These are phyloP conservation scores for Cantharis rufa DNA, from an alignment of 2,888 invertebrate genomes.

Conservation along the genomic window DNA sequence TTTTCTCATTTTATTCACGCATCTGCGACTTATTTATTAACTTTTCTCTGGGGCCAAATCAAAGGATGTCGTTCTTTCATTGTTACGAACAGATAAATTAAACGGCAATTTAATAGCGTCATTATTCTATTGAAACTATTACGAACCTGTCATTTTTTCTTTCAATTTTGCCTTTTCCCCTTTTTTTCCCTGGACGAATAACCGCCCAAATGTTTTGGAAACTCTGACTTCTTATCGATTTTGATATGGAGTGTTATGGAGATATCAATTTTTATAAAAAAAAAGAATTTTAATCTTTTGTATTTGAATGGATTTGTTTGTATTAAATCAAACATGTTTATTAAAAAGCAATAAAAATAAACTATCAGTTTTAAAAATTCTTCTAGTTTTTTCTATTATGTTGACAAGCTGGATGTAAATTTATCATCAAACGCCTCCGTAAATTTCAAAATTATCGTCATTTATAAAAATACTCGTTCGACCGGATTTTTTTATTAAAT, in stretches of 20 bases:
- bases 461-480: background rate
- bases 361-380: background rate
- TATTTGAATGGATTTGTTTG: background rate
- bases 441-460: background rate
- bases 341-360: background rate
- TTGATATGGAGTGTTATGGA: too few species aligned
- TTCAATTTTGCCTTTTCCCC: background rate
- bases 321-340: background rate
- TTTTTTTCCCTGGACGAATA: background rate
- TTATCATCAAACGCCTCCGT: background rate
- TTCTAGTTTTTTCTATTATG: background rate
- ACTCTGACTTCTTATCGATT: too few species aligned
- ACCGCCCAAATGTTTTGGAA: too few species aligned
- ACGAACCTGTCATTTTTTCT: background rate
- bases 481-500: background rate
- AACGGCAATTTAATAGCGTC: background rate
- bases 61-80: background rate
- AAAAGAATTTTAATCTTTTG: too few species aligned
- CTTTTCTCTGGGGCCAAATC: background rate
- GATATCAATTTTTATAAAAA: too few species aligned
- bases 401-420: background rate
- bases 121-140: background rate
- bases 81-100: background rate
- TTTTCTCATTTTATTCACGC: constrained; percentile 14
- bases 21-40: background rate